Percentiles rank a stretch among this genome's conserved stretches.
Conservation (phyloP, 2,888 invertebrate species). For the Sphaeridia pumilis region DNA sequence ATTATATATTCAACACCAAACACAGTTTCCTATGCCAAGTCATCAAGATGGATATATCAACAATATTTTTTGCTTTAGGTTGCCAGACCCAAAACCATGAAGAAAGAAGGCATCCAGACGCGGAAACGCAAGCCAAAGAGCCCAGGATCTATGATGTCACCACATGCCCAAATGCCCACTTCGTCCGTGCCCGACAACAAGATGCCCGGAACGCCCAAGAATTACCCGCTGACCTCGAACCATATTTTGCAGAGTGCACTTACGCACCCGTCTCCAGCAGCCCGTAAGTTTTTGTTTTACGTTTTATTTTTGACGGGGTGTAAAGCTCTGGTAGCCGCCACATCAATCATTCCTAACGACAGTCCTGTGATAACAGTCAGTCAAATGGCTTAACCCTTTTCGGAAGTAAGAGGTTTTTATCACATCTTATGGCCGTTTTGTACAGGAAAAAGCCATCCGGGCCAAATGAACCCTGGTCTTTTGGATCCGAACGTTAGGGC, state of each 20-base stretch:
- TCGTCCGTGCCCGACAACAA: constrained; percentile 14
- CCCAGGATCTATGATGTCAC: constrained; percentile 25
- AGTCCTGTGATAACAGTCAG: background rate
- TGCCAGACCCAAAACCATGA: constrained; percentile 91
- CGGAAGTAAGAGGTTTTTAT: too few relatives aligned
- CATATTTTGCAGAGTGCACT: constrained; percentile 22
- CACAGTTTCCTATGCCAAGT: too few relatives aligned
- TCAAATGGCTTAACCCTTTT: too few relatives aligned
- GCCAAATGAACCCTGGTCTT: background rate
- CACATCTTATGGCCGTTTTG: too few relatives aligned
- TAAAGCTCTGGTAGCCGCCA: background rate
- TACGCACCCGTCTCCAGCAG: constrained; percentile 9
- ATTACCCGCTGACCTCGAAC: constrained; percentile 11
- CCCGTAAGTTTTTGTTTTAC: constrained; percentile 5
- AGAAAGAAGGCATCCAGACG: constrained; percentile 97
- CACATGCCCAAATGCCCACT: constrained; percentile 12
- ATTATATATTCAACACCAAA: background rate
- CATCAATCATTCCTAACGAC: background rate
- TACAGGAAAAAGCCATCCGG: background rate
- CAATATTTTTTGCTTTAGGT: constrained; percentile 48
- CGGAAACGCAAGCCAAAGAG: constrained; percentile 88
- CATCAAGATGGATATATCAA: background rate
- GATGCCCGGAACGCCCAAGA: too few relatives aligned
- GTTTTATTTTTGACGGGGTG: background rate
- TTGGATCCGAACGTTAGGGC: background rate